phyloP scores from a whole-genome alignment of 2,888 invertebrate species.

The Linnaemya tessellans region DNA sequence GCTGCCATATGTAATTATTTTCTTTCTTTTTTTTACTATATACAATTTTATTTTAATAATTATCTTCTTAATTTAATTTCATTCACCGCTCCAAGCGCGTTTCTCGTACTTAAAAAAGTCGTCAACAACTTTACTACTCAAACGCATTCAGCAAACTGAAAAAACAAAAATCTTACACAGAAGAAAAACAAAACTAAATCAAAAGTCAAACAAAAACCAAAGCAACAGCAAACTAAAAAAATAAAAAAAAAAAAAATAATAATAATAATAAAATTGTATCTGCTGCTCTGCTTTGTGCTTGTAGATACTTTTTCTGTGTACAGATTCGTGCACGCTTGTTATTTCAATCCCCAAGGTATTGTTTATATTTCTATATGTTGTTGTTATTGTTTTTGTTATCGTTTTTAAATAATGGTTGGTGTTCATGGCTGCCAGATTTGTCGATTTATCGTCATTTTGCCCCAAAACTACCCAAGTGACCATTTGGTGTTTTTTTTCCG shows the following conservation, averaged over 20 bases:
- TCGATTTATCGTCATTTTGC: too few relatives aligned
- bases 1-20: neutral
- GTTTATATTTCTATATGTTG: slow-evolving; percentile 28
- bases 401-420: neutral
- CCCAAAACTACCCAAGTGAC: too few relatives aligned
- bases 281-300: slow-evolving; percentile 36
- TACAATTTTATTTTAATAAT: neutral
- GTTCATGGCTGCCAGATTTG: neutral
- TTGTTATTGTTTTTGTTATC: neutral
- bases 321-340: neutral
- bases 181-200: slow-evolving; percentile 21
- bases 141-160: slow-evolving; percentile 70
- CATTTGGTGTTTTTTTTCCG: too few relatives aligned
- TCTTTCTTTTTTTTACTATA: neutral
- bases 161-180: slow-evolving; percentile 52
- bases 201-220: slow-evolving; percentile 34
- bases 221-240: slow-evolving; percentile 29
- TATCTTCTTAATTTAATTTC: neutral
- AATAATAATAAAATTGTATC: slow-evolving; percentile 42
- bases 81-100: slow-evolving; percentile 18
- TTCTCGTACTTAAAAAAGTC: slow-evolving; percentile 25
- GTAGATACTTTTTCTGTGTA: slow-evolving; percentile 41
- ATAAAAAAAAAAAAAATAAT: slow-evolving; percentile 24
- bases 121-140: slow-evolving; percentile 66
- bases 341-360: slow-evolving; percentile 16